These are phyloP conservation scores for Trachemys scripta DNA, from an alignment of 2,113 vertebrate genomes.

Conservation along the genomic window DNA sequence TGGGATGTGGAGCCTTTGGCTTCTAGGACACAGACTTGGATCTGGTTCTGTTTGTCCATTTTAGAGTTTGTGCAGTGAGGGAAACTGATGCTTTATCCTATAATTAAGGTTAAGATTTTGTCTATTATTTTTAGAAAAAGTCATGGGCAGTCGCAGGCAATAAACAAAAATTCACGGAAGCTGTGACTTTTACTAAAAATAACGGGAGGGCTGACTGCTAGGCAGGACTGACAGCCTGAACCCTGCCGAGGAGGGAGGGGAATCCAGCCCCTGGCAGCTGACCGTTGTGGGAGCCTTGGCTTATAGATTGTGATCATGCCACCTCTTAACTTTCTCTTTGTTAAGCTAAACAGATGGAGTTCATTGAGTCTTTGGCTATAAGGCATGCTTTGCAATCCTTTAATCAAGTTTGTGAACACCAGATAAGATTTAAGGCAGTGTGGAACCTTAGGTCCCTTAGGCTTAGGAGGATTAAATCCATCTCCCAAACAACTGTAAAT, in stretches of 20 bases:
- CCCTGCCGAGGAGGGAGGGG: no score
- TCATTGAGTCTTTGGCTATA: background rate
- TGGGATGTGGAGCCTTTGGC: background rate
- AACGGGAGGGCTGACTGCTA: background rate
- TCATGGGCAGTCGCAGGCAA: background rate
- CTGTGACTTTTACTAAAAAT: background rate
- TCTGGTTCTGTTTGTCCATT: background rate
- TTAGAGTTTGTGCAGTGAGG: background rate
- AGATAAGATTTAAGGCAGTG: background rate
- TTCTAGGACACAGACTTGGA: background rate
- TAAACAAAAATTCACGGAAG: background rate
- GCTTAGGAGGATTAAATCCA: background rate
- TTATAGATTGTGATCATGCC: background rate
- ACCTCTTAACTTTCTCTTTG: background rate
- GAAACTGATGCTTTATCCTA: background rate
- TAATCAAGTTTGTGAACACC: background rate
- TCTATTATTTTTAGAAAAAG: background rate
- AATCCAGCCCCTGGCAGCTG: background rate
- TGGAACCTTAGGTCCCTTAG: background rate
- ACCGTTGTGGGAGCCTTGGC: background rate
- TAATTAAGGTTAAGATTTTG: background rate
- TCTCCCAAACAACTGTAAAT: background rate
- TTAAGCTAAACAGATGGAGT: background rate
- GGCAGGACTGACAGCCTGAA: no score
- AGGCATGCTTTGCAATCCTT: background rate